Base-by-base conservation (phyloP, 2,888 invertebrate genomes). In the Drosophila testacea region DNA sequence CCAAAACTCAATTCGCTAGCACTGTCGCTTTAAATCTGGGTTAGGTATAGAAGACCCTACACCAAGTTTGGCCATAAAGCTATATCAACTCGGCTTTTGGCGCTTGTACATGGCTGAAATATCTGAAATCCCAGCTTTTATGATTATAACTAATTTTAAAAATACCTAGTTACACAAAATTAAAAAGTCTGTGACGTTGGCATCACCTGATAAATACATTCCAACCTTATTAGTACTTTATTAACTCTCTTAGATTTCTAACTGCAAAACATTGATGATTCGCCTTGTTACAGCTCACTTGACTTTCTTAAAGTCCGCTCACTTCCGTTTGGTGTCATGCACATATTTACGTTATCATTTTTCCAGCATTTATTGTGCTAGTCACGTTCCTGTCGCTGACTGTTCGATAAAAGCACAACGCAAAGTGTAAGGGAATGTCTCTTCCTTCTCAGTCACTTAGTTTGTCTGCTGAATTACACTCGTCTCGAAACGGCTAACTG, bases 291-390 rank as follows among this genome's bases (percentile, higher is more conserved):
- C 7, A 7, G 10, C 44, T 46, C 44, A 28, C 44, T 46, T 28
- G 28, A 46, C 44, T 46, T 46, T 46, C 28, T 3, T n/a, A n/a
- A 28, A 28, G 28, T 30, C 30, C 46, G 13, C 30, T 30, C 28
- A 46, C 46, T 46, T 27, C 32, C 13, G 27, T 22, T 27, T 38
- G 47, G 54, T 69, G 56, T 73, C 76, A 73, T 55, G 64, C 52
- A 55, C 54, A 68, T 72, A 79, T 85, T 83, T 73, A 72, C 81
- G 74, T 83, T 83, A 83, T 86, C 89, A 84, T 71, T 69, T 83
- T 84, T 81, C 89, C 81, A 84, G 83, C 82, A 89, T 84, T 81
- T 64, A 63, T 74, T 84, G 76, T 72, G 82, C 84, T 56, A 76
- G 89, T 89, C 83, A 83, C 83, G 88, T 75, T 86, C 65, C 51